phyloP scores from a whole-genome alignment of 2,797 vertebrate genomes.

The Psittacula derbiana region DNA sequence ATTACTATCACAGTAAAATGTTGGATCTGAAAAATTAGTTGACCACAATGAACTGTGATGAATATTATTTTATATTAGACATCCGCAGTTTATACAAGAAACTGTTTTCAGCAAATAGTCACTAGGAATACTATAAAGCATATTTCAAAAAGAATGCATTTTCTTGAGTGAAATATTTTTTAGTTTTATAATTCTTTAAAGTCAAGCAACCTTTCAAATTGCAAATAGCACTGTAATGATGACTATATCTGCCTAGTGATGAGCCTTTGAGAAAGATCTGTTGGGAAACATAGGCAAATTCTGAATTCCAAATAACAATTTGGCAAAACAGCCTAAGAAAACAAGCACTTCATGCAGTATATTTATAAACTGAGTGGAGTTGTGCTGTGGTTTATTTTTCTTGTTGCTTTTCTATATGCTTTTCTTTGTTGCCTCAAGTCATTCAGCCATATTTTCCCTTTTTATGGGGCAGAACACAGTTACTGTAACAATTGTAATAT shows the following conservation, averaged over 20 bases:
- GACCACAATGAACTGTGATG: background rate
- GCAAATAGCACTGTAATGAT: background rate
- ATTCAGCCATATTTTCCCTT: background rate
- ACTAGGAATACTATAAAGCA: background rate
- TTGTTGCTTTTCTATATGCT: background rate
- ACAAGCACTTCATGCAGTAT: background rate
- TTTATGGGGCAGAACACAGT: background rate
- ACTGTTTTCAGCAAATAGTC: background rate
- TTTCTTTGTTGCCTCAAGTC: background rate
- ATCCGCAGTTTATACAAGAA: background rate
- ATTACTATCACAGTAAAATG: background rate
- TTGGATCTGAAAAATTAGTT: background rate
- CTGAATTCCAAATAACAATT: background rate
- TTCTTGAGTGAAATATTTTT: background rate
- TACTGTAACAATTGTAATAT: background rate
- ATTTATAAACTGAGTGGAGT: background rate
- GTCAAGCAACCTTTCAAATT: constrained; percentile 8
- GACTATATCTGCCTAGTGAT: background rate
- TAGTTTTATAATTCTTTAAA: background rate
- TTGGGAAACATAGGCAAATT: background rate
- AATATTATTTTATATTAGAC: background rate
- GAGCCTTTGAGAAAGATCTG: background rate
- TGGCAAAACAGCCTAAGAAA: background rate
- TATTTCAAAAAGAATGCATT: background rate
- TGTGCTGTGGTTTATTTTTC: background rate